Base-by-base conservation (phyloP, 2,113 vertebrate genomes). In the Zeus faber region DNA sequence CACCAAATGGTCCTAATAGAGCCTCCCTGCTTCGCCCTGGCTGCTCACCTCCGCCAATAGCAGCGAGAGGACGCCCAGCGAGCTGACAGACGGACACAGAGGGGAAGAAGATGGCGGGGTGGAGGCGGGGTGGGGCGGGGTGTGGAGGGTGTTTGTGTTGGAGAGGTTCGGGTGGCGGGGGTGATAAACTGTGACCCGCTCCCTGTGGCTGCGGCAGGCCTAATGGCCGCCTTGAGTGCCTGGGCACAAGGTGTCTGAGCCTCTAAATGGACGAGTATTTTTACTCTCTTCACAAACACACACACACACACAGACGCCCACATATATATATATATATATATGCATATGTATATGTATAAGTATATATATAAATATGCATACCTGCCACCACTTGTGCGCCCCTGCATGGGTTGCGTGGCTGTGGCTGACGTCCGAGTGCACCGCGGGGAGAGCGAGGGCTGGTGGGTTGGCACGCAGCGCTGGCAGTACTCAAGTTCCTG, bases 111-210 rank as follows among this genome's bases (percentile, higher is more conserved):
- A 10, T 14, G 45, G n/a, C n/a, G n/a, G n/a, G 46, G 7, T 11
- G 44, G 53, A 53, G 33, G 33, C 16, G 4, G 16, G 26, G 24
- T 14, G 10, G 1, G 13, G 5, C n/a, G 6, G 54, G 58, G 65
- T 26, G 13, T 45, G 58, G 58, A 76, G 69, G n/a, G 72, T 79
- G 83, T 85, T 72, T 77, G 72, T 81, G 82, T 70, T 73, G 58
- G 58, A 71, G 76, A 71, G 71, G 73, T 44, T 70, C 77, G 71
- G 77, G 79, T 76, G 72, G 17, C 67, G 62, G 53, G 51, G 53
- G 62, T 63, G 88, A 88, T 88, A 89, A 87, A 88, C 84, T 81
- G 78, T 87, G 83, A 89, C 85, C 88, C 86, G 80, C 74, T 54
- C 65, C 62, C 74, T 67, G 62, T 70, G n/a, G 65, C 76, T 77